Evolutionary conservation across 2,888 invertebrate genomes (phyloP), one percentile per base, ranked within the genome.

Genomic region (Parnassius glacialis): DNA sequence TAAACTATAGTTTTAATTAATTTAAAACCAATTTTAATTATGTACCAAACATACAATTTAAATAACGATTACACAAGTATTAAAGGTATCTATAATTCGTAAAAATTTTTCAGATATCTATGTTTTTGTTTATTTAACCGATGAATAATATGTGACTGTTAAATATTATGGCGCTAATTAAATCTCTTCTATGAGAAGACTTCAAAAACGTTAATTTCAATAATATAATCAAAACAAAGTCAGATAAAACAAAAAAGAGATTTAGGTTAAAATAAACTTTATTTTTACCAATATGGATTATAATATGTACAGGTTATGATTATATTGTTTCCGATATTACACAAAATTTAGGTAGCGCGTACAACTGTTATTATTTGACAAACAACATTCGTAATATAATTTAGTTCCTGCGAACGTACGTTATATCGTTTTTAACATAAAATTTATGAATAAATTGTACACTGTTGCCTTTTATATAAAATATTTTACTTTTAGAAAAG

Each of bases 81-180:
- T 10, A 42, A 42, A 42, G 10, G 1, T 42, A 9, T 10, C 43
- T 43, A 52, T 53, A 10, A 42, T 43, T 9, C 43, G n/a, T 44
- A 42, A n/a, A 16, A 9, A 16, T 54, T 43, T 54, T 42, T 9
- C 16, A 5, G 9, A 54, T 43, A 54, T 54, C 9, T 43, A 44
- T 54, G 10, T 20, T 53, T 13, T 42, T 42, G 43, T 34, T 42
- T 9, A 25, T n/a, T 25, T 44, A 58, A 52, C 45, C 45, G 43
- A 52, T 25, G 13, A 10, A n/a, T 34, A 58, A 58, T 58, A 52
- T 44, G 52, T 52, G 25, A 52, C 44, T 11, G 58, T 52, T 44
- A 58, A 52, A 51, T 51, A 58, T 34, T 52, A 13, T 13, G 34
- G 20, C 57, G 45, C 52, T 52, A 58, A 58, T 52, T 45, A 52